Conservation (phyloP, 2,113 vertebrate genomes). For the Colaptes auratus region DNA sequence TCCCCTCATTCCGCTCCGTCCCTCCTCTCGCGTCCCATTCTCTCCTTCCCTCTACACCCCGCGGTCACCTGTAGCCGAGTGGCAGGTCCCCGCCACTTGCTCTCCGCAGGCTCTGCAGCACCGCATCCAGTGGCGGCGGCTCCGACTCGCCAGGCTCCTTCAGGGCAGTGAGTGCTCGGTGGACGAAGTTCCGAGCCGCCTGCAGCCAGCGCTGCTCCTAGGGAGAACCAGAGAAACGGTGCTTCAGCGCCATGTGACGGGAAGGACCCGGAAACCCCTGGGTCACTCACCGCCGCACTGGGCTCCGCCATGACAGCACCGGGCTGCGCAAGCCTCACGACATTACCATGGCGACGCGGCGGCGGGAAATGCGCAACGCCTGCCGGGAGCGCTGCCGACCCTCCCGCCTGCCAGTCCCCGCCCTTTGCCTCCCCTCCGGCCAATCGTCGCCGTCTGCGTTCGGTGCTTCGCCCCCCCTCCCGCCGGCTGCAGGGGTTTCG, state of each 20-base stretch:
- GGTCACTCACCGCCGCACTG: background rate
- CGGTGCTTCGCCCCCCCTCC: no score
- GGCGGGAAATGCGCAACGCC: background rate
- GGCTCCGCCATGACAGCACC: background rate
- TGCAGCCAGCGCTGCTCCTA: constrained; percentile 41
- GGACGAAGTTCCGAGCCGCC: background rate
- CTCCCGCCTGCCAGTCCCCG: no score
- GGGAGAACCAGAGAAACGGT: background rate
- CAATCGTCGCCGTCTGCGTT: background rate
- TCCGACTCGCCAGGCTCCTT: background rate
- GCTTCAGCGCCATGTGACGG: background rate
- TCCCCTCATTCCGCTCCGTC: no score
- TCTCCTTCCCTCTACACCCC: no score
- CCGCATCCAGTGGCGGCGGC: background rate
- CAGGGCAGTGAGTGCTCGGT: background rate
- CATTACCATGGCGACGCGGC: background rate
- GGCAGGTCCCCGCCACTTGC: background rate
- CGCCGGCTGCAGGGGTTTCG: no score
- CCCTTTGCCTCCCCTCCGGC: background rate
- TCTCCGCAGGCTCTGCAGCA: constrained; percentile 25
- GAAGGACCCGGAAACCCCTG: rapidly evolving
- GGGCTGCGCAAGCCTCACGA: background rate
- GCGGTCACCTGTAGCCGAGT: constrained; percentile 38
- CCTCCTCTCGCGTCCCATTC: no score
- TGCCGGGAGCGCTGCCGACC: background rate